Conservation (phyloP, 2,113 vertebrate genomes). For the Plecotus auritus region DNA sequence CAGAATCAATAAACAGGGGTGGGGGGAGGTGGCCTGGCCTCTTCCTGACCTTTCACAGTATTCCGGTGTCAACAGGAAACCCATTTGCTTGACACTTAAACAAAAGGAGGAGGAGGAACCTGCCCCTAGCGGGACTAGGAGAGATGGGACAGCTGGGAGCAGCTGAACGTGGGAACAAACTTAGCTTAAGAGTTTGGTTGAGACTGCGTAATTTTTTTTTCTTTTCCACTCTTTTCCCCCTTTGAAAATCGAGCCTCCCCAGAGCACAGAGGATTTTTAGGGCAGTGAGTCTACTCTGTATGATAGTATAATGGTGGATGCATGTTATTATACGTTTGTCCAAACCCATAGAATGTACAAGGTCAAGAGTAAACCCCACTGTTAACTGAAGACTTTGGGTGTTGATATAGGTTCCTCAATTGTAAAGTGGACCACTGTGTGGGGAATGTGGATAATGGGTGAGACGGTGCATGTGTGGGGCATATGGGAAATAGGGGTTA, state of each 20-base stretch:
- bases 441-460: neutral
- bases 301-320: neutral
- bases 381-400: neutral
- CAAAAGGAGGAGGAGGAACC: slow-evolving; percentile 78
- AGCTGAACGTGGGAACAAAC: neutral
- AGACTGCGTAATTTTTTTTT: neutral
- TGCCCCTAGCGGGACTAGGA: neutral
- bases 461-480: neutral
- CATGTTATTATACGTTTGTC: neutral
- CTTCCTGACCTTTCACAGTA: slow-evolving; percentile 77
- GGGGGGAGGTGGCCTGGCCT: slow-evolving; percentile 50
- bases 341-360: neutral
- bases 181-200: neutral
- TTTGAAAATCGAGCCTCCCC: neutral
- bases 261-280: neutral
- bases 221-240: neutral
- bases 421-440: neutral
- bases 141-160: neutral
- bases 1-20: neutral
- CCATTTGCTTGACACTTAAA: slow-evolving; percentile 73
- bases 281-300: neutral
- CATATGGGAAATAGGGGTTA: no score
- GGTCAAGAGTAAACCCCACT: neutral
- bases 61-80: slow-evolving; percentile 84
- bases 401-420: neutral